Evolutionary conservation across 23 tunicate species (phyloP).

Genomic region (Corella eumyota): DNA sequence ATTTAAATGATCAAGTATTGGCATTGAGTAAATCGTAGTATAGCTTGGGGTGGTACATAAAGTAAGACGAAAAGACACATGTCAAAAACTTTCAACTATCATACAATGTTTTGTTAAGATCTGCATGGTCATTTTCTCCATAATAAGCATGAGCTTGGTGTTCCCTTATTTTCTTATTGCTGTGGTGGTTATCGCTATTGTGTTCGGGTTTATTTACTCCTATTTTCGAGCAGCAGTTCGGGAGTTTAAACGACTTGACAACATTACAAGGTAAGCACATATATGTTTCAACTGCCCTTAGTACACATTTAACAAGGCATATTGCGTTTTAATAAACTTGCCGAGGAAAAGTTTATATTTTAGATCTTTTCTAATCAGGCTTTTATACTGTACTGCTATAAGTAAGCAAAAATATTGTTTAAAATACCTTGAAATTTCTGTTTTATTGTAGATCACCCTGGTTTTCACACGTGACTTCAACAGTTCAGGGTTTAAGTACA

Average conservation of each 20-base stretch:
- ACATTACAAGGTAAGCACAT: conserved; percentile 43
- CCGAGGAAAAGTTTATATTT: too few relatives aligned
- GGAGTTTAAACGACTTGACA: conserved; percentile 57
- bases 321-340: too few relatives aligned
- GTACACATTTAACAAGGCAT: too few relatives aligned
- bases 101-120: conserved; percentile 3
- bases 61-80: not conserved
- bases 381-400: too few relatives aligned
- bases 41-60: too few relatives aligned
- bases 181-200: conserved; percentile 20
- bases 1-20: too few relatives aligned
- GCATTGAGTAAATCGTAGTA: too few relatives aligned
- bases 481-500: conserved; percentile 70
- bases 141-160: conserved; percentile 38
- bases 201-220: conserved; percentile 25
- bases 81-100: not conserved
- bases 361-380: too few relatives aligned
- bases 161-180: conserved; percentile 55
- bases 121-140: conserved; percentile 16
- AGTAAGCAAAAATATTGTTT: too few relatives aligned
- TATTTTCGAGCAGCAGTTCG: conserved; percentile 30
- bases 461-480: conserved; percentile 67
- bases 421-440: too few relatives aligned
- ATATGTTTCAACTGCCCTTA: not conserved
- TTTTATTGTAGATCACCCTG: conserved; percentile 50